Evolutionary conservation across 2,888 invertebrate genomes (phyloP).

Genomic region (Limnephilus rhombicus): DNA sequence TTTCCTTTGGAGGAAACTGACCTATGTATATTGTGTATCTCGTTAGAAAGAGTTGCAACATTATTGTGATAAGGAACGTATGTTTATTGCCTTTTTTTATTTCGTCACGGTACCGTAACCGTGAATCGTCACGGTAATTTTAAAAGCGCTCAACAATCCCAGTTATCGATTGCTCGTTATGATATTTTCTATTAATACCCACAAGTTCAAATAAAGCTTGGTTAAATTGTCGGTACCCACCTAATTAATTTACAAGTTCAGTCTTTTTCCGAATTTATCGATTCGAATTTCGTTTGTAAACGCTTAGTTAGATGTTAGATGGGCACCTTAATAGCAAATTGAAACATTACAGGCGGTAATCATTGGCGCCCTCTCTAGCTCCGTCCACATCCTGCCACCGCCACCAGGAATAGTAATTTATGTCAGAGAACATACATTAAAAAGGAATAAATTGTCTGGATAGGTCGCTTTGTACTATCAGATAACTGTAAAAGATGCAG

Average conservation of each 20-base stretch:
- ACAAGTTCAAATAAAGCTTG: not conserved
- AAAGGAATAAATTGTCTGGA: slow-evolving; percentile 58
- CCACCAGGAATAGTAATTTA: slow-evolving; percentile 28
- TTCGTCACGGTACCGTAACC: too few species aligned
- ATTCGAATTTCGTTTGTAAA: not conserved
- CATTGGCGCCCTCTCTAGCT: slow-evolving; percentile 28
- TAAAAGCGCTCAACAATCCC: not conserved
- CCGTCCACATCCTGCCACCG: slow-evolving; percentile 43
- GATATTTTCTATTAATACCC: not conserved
- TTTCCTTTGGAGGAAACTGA: too few species aligned
- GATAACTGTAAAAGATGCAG: not conserved
- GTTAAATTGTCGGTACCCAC: not conserved
- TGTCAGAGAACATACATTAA: slow-evolving; percentile 52
- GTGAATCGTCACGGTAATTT: too few species aligned
- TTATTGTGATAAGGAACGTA: too few species aligned
- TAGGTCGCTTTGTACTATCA: slow-evolving; percentile 14
- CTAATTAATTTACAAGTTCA: not conserved
- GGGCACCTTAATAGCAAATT: slow-evolving; percentile 15
- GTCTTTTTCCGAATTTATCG: not conserved
- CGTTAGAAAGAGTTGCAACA: too few species aligned
- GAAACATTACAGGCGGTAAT: slow-evolving; percentile 29
- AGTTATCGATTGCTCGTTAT: not conserved
- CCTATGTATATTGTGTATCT: too few species aligned
- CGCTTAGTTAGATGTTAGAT: not conserved
- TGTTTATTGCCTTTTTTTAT: too few species aligned